Evolutionary conservation across 2,113 vertebrate species (phyloP).

Genomic region (Malurus elegans): DNA sequence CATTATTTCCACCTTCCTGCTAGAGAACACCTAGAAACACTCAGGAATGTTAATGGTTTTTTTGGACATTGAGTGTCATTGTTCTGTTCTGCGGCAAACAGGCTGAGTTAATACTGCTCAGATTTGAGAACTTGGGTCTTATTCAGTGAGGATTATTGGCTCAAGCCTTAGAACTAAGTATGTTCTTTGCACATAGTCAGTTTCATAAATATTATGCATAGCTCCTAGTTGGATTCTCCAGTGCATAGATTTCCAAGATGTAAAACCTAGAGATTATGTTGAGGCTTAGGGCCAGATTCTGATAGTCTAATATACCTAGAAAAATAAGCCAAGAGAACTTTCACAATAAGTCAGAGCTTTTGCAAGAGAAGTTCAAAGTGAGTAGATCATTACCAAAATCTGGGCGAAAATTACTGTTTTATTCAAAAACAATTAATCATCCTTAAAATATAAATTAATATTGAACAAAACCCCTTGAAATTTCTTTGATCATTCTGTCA

Average conservation of each 20-base stretch:
- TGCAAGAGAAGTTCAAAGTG: not conserved
- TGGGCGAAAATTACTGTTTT: not conserved
- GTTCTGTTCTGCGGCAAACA: conserved; percentile 2
- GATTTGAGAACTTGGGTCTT: conserved; percentile 37
- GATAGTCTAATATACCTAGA: not conserved
- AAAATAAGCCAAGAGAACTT: not conserved
- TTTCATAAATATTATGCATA: conserved; percentile 22
- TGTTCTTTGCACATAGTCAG: conserved; percentile 7
- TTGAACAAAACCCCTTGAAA: not conserved
- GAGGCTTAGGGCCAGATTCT: not conserved
- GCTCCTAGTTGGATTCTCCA: not conserved
- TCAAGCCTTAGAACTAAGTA: conserved; percentile 22
- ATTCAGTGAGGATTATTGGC: not conserved
- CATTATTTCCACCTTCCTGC: conserved; percentile 44
- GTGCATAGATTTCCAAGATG: not conserved
- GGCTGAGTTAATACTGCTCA: conserved; percentile 21
- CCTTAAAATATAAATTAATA: not conserved
- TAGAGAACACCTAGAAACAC: not conserved
- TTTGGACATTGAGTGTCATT: conserved; percentile 42
- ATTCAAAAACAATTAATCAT: not conserved
- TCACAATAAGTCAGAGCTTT: not conserved
- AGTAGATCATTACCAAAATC: not conserved
- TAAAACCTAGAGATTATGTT: not conserved
- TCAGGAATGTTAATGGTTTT: not conserved
- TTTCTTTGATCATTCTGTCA: not conserved